A percentile compares a stretch with the other conserved stretches of the same genome.
These are phyloP conservation scores for Balearica regulorum DNA, from an alignment of 2,797 vertebrate species.

Conservation along the genomic window DNA sequence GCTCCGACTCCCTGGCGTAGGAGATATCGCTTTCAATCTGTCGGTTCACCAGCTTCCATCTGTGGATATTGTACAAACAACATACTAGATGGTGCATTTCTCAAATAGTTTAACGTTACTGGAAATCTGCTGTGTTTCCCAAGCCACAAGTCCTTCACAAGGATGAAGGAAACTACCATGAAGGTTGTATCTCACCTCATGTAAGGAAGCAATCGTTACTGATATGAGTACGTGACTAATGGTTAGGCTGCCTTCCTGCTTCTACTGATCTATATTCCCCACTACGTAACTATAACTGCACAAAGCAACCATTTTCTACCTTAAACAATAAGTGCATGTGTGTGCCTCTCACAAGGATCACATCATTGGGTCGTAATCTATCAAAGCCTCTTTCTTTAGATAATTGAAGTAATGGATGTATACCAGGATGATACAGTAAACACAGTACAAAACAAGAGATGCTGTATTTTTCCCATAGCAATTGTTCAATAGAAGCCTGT, in stretches of 20 bases:
- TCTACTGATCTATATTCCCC: slow-evolving; percentile 39
- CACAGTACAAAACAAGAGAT: slow-evolving; percentile 56
- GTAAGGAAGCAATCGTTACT: background rate
- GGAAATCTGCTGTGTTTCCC: background rate
- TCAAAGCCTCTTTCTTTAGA: slow-evolving; percentile 73
- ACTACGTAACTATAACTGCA: background rate
- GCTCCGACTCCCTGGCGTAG: rapidly evolving
- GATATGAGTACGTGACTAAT: background rate
- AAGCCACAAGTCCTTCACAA: rapidly evolving
- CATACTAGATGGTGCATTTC: background rate
- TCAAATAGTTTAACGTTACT: background rate
- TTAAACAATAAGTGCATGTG: slow-evolving; percentile 66
- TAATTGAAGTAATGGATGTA: slow-evolving; percentile 62
- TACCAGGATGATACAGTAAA: slow-evolving; percentile 59
- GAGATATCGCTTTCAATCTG: background rate
- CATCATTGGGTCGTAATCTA: slow-evolving; percentile 33
- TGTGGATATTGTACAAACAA: background rate
- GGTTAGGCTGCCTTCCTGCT: background rate
- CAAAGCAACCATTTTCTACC: slow-evolving; percentile 64
- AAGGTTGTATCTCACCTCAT: background rate
- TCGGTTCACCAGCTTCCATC: background rate
- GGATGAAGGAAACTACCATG: background rate
- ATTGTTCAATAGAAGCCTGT: slow-evolving; percentile 11
- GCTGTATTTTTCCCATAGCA: background rate
- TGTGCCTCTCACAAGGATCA: slow-evolving; percentile 63